These are phyloP conservation scores for Palaemon carinicauda DNA, from an alignment of 1,140 invertebrate genomes.

Conservation along the genomic window DNA sequence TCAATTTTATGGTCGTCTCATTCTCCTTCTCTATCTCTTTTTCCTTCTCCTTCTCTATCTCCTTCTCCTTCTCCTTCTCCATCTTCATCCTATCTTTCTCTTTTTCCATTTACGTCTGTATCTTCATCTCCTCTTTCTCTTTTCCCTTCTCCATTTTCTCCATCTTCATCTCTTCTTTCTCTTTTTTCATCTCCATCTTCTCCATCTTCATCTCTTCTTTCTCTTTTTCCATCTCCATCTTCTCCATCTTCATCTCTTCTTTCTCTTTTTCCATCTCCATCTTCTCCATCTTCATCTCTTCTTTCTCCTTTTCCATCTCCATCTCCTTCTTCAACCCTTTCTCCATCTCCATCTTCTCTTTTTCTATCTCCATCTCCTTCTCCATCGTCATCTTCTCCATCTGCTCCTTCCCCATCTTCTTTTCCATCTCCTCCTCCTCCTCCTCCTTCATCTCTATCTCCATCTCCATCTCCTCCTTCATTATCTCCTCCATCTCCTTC, in stretches of 20 bases:
- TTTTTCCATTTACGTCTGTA: not conserved
- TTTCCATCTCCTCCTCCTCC: not conserved
- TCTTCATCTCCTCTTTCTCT: not conserved
- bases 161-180: not conserved
- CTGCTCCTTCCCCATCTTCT: not conserved
- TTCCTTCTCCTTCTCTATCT: too few species aligned
- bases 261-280: not conserved
- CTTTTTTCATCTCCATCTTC: not conserved
- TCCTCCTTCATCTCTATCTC: not conserved
- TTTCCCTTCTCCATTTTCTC: not conserved
- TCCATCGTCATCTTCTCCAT: not conserved
- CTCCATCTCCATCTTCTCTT: not conserved
- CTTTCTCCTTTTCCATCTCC: not conserved
- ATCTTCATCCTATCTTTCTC: too few species aligned
- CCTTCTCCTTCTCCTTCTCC: too few species aligned
- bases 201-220: not conserved
- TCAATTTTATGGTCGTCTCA: too few species aligned
- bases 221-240: not conserved
- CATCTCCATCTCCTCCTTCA: too few species aligned
- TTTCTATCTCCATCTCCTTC: not conserved
- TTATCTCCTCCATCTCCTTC: too few species aligned
- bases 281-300: not conserved
- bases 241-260: not conserved
- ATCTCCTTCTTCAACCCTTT: too few species aligned
- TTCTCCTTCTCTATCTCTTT: too few species aligned